Percentiles rank a stretch among this genome's conserved stretches.
Conservation (phyloP, 2,888 invertebrate genomes). For the Uloborus plumipes region DNA sequence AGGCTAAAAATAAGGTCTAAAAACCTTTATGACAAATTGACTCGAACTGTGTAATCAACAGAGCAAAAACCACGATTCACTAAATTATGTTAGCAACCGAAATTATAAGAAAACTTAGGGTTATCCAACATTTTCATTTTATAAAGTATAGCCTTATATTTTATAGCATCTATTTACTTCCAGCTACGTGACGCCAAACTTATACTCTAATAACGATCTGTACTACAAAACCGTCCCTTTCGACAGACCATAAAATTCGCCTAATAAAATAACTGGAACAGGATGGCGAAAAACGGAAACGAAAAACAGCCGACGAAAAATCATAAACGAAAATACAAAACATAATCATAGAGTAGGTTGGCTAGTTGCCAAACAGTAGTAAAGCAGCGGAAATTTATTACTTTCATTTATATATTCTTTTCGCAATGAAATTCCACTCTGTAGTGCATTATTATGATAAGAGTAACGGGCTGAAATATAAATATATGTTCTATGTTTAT, state of each 20-base stretch:
- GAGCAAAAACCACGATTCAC: too few relatives aligned
- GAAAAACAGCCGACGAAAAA: background rate
- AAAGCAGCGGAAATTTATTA: slow-evolving; percentile 44
- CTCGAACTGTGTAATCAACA: too few relatives aligned
- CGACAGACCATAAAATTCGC: slow-evolving; percentile 29
- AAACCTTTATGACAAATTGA: too few relatives aligned
- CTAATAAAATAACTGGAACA: slow-evolving; percentile 27
- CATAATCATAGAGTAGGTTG: slow-evolving; percentile 25
- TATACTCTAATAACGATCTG: too few relatives aligned
- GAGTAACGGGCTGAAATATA: slow-evolving; percentile 7
- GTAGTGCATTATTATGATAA: slow-evolving; percentile 33
- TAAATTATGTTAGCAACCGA: too few relatives aligned
- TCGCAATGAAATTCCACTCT: slow-evolving; percentile 31
- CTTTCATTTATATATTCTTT: slow-evolving; percentile 29
- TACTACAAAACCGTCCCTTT: background rate
- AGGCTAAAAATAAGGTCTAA: too few relatives aligned
- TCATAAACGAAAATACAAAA: slow-evolving; percentile 11
- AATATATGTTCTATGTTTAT: too few relatives aligned
- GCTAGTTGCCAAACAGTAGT: slow-evolving; percentile 46
- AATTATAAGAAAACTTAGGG: too few relatives aligned
- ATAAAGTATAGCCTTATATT: too few relatives aligned
- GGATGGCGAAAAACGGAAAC: background rate
- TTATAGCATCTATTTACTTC: too few relatives aligned
- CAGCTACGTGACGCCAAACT: too few relatives aligned
- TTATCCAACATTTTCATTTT: too few relatives aligned